Conservation (phyloP, 2,888 invertebrate genomes). For the Platerodrilus igneus region DNA sequence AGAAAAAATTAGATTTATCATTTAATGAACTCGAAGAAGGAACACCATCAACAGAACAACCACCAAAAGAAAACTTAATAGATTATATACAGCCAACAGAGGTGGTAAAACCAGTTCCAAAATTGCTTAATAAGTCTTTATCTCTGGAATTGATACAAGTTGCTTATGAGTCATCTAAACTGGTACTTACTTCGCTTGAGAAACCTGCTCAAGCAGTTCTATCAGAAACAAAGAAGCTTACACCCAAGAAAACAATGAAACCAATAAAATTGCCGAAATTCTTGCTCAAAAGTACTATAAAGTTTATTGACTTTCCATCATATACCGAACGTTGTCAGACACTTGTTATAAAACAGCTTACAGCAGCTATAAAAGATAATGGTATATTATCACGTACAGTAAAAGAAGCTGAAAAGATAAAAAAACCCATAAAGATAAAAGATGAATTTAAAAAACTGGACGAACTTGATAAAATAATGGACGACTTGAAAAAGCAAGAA, state of each 20-base stretch:
- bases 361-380: conserved; percentile 54
- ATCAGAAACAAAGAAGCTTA: no score
- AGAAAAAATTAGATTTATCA: no score
- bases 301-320: conserved; percentile 60
- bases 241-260: conserved; percentile 42
- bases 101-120: no score
- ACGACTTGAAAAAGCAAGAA: conserved; percentile 41
- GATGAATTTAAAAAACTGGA: conserved; percentile 36
- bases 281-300: conserved; percentile 48
- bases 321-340: conserved; percentile 30
- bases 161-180: no score
- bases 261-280: conserved; percentile 48
- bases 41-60: no score
- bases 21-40: no score
- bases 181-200: no score
- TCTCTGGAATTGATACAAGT: no score
- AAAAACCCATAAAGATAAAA: conserved; percentile 31
- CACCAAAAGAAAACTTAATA: no score
- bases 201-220: no score
- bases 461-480: conserved; percentile 51
- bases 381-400: conserved; percentile 62
- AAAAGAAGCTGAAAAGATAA: conserved; percentile 63
- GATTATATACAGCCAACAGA: no score
- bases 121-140: no score
- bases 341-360: conserved; percentile 39